Percentiles rank a stretch among this genome's conserved stretches.
These are phyloP conservation scores for Oryzaephilus surinamensis DNA, from an alignment of 1,140 invertebrate genomes.

Conservation along the genomic window DNA sequence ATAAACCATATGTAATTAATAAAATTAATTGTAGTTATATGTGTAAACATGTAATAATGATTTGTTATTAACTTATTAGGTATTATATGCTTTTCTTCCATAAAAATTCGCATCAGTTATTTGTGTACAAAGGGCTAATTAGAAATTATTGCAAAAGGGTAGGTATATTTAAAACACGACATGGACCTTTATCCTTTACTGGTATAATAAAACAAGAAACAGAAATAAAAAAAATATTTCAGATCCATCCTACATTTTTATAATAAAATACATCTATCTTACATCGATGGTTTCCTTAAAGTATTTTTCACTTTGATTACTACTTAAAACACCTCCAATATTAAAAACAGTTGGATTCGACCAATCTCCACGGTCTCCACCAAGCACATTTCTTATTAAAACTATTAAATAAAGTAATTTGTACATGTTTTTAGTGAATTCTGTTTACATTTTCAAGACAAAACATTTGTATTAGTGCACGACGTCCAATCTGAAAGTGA, in stretches of 20 bases:
- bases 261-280: slow-evolving; percentile 43
- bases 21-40: too few species aligned
- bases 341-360: slow-evolving; percentile 66
- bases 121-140: too few species aligned
- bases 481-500: slow-evolving; percentile 5
- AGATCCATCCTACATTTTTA: slow-evolving; percentile 3
- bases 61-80: too few species aligned
- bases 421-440: background rate
- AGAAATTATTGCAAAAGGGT: too few species aligned
- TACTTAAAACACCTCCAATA: slow-evolving; percentile 84
- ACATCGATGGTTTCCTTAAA: slow-evolving; percentile 74
- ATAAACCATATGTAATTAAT: too few species aligned
- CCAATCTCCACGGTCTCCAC: slow-evolving; percentile 4
- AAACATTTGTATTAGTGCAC: background rate
- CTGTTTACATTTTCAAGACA: background rate
- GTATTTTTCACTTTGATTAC: slow-evolving; percentile 60
- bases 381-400: slow-evolving; percentile 3
- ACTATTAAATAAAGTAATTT: slow-evolving; percentile 1
- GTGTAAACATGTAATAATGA: too few species aligned
- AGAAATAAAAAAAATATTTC: too few species aligned
- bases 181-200: too few species aligned
- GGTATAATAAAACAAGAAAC: too few species aligned
- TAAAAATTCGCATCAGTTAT: too few species aligned
- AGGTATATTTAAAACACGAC: too few species aligned
- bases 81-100: too few species aligned